Evolutionary conservation across 92 coral and sea anemone species (phyloP), one percentile per base, ranked within the genome.

Genomic region (Porites lobata): DNA sequence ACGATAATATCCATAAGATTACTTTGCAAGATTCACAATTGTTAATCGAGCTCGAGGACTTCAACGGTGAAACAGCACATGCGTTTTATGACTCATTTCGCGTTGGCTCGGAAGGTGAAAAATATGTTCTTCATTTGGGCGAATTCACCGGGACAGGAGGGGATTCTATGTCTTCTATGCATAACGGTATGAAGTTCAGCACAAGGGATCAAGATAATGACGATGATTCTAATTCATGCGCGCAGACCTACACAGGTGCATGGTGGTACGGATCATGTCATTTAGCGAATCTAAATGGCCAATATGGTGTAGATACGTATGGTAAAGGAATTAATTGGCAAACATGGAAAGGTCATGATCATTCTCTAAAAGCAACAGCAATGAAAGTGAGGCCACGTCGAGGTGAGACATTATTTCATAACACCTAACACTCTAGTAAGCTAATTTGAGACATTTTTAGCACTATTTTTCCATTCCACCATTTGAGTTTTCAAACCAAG

Each of bases 221-320:
- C 80, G 1, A n/a, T 4, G 0, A 18, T 2, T 0, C 10, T 0
- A 0, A 0, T 0, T 78, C 59, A 21, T 90, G 94, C 47, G 92
- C 94, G 7, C 68, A 32, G 0, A 0, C 0, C 1, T 77, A n/a
- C 29, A 38, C 8, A n/a, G 90, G 86, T 1, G 96, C 88, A 14
- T 93, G 96, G 96, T 93, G 96, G 96, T 93, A 75, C 50, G 76
- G 29, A 2, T 8, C 5, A 0, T 91, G 94, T 4, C 74, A 64
- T 22, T 5, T 64, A 3, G 76, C 96, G 7, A 76, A 90, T 69
- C 61, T 93, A 47, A 93, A 93, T 65, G 96, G 96, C 7, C 50
- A 22, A 67, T 69, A 93, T 76, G 83, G 59, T 2, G 29, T 5
- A 11, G 21, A 7, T 14, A 5, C 12, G 8, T 1, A 11, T 6